Evolutionary conservation across 2,797 vertebrate species (phyloP), one percentile per base, ranked within the genome.

Genomic region (Iguana delicatissima): DNA sequence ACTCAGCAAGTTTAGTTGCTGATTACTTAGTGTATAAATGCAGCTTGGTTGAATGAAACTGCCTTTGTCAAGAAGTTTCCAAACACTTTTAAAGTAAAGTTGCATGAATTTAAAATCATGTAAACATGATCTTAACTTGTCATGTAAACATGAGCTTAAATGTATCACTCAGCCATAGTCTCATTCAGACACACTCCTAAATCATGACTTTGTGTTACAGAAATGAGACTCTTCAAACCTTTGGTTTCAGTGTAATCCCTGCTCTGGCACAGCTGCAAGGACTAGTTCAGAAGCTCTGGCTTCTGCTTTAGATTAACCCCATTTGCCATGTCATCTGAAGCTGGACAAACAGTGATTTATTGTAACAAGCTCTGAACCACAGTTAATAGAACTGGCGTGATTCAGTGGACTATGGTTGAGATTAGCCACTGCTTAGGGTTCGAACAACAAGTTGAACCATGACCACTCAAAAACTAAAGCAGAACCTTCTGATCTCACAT

Each of bases 21-120:
- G 93, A 95, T 95, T 92, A 1, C 22, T 64, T 13, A 35, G 55
- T 26, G 80, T 93, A 91, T 89, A 91, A 94, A 93, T 94, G 57
- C 26, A 52, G 92, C 6, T 85, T 91, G 38, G 55, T 59, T 84
- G 84, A 94, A 90, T 83, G 81, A 67, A 46, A 77, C 80, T 77
- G 82, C 80, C 77, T 80, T 87, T n/a, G 10, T 18, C 6, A 10
- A 12, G 0, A n/a, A 20, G 69, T 29, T 6, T 79, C 29, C 64
- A 72, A 88, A 26, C 3, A 12, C 55, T 80, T 74, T 90, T 85
- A 85, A 1, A 82, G 13, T 32, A 80, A 18, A 29, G 77, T 89
- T 91, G 88, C 89, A 93, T 91, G 86, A 20, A 16, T 55, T 80
- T 80, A 76, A 38, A 20, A 6, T 76, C 16, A 76, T 76, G 29